A percentile compares a stretch with the other conserved stretches of the same genome.
These are phyloP conservation scores for Eulemur rubriventer DNA, from an alignment of 2,797 vertebrate genomes.

Conservation along the genomic window DNA sequence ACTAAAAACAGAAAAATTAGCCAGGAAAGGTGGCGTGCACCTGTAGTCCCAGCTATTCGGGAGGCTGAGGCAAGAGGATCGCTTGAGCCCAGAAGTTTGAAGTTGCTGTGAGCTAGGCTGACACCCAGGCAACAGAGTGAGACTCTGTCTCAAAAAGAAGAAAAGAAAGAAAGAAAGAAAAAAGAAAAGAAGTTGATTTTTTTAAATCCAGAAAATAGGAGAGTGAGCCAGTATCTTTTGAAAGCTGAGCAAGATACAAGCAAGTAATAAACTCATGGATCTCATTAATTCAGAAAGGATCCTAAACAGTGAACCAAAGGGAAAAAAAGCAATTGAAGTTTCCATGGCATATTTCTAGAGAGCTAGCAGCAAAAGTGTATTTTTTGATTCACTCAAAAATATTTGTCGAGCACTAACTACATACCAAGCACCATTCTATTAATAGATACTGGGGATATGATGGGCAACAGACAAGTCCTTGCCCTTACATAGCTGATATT, in stretches of 20 bases:
- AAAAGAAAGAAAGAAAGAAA: no score
- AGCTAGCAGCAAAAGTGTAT: neutral
- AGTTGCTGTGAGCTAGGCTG: no score
- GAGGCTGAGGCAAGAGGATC: no score
- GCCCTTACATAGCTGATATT: neutral
- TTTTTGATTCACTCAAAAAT: neutral
- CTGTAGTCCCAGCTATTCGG: no score
- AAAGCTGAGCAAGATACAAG: neutral
- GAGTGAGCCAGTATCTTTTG: neutral
- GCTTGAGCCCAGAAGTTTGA: no score
- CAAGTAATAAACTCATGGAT: neutral
- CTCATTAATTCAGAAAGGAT: conserved; percentile 2
- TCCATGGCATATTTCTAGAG: neutral
- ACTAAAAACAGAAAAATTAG: no score
- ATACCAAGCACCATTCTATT: neutral
- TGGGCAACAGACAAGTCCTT: neutral
- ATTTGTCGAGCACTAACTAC: neutral
- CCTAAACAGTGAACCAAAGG: neutral
- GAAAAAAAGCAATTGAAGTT: neutral
- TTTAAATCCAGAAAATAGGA: neutral
- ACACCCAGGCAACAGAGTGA: no score
- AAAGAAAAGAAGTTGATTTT: neutral
- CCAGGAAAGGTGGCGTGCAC: no score
- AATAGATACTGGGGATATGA: neutral
- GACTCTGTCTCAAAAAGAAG: no score